Base-by-base conservation (phyloP, 2,888 invertebrate species). In the Eupithecia centaureata region DNA sequence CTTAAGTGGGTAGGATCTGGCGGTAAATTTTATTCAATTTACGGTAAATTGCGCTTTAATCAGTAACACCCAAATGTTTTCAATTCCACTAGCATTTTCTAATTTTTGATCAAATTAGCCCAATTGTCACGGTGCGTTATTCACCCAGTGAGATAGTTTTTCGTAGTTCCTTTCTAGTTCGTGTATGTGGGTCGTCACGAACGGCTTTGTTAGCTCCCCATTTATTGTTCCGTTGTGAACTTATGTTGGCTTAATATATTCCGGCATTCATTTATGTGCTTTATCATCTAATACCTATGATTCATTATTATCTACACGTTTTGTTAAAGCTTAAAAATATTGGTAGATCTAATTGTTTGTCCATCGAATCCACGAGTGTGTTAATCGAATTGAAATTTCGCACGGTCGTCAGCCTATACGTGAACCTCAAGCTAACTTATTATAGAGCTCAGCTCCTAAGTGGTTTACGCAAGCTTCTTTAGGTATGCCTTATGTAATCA, bases 391-490 rank as follows among this genome's bases (percentile, higher is more conserved):
- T 79, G 80, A 82, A 84, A 83, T 86, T 88, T 88, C 81, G 82
- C 85, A 84, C 85, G 81, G 77, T 77, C 77, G n/a, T n/a, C 77
- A 56, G 69, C 78, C 79, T 75, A 74, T 84, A 87, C 84, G 83
- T 88, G 86, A 90, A 90, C 88, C 89, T 89, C 86, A 88, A 89
- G 87, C 84, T 86, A 79, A 84, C 82, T 87, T 86, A 83, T 82
- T 81, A 82, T 82, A 77, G 79, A 80, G 82, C 83, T 86, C 82
- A 80, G 81, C 86, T 82, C 82, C 85, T 88, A 89, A 90, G 89
- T 87, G 82, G 82, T 87, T 91, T 90, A 87, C 90, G 91, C 88
- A 91, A 92, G 86, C 79, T 76, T 47, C 47, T 47, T 47, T 47
- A 56, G 75, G 71, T 73, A 75, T 77, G 78, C 78, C 85, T 91